Conservation (phyloP, 2,797 vertebrate genomes). For the Sebastes alutus region DNA sequence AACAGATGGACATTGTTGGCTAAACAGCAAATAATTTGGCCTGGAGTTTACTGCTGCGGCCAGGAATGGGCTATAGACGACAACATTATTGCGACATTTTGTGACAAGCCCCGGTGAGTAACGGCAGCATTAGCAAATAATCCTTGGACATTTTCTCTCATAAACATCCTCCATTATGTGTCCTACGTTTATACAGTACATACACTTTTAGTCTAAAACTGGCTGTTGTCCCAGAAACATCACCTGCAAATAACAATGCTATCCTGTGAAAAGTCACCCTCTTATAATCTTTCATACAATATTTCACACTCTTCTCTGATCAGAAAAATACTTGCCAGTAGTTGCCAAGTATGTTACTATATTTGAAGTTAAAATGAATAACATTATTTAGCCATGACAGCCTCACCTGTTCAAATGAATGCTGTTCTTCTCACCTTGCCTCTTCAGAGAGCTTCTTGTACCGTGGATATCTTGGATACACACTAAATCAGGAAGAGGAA, state of each 20-base stretch:
- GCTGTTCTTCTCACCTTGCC: neutral
- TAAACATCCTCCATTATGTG: neutral
- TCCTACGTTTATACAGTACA: neutral
- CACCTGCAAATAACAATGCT: neutral
- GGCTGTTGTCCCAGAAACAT: neutral
- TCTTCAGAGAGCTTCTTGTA: neutral
- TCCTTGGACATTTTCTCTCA: neutral
- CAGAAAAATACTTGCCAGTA: neutral
- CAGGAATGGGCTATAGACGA: neutral
- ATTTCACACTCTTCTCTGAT: neutral
- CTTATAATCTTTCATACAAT: neutral
- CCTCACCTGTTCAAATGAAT: slow-evolving; percentile 33
- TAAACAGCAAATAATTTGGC: neutral
- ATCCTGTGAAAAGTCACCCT: neutral
- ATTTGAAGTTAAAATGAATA: neutral
- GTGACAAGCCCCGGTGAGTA: neutral
- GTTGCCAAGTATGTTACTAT: neutral
- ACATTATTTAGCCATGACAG: neutral
- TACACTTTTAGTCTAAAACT: neutral
- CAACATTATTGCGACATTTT: neutral
- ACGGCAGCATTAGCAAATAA: neutral
- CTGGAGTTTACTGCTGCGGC: neutral
- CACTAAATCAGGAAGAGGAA: slow-evolving; percentile 49
- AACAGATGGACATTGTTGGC: too few relatives aligned
- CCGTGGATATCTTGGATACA: neutral